Percentiles rank a stretch among this genome's conserved stretches.
phyloP scores from a whole-genome alignment of 2,113 vertebrate species.

The Misgurnus mizolepis region DNA sequence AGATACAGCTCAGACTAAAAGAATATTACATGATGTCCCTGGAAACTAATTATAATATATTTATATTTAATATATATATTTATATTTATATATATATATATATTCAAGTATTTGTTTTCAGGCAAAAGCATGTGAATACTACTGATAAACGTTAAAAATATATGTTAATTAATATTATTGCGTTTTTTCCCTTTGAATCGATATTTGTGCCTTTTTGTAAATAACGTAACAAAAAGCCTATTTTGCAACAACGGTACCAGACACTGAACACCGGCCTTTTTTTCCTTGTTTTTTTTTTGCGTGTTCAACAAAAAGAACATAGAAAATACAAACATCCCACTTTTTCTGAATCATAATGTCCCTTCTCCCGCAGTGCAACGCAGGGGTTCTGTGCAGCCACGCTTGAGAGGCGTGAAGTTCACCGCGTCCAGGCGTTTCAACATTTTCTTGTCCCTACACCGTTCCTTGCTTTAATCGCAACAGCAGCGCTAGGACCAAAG shows the following conservation, averaged over 20 bases:
- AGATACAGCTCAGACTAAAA: conserved; percentile 90
- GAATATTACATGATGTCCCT: conserved; percentile 84
- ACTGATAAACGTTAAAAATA: conserved; percentile 84
- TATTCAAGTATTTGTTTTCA: conserved; percentile 86
- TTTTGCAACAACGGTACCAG: conserved; percentile 77
- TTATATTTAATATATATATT: conserved; percentile 61
- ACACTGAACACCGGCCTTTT: conserved; percentile 67
- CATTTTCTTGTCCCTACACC: conserved; percentile 64
- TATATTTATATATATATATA: conserved; percentile 59
- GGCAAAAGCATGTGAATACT: conserved; percentile 86
- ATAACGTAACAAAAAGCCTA: conserved; percentile 73
- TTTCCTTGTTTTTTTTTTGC: conserved; percentile 63
- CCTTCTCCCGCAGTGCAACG: conserved; percentile 71
- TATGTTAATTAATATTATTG: conserved; percentile 87
- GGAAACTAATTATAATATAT: conserved; percentile 76
- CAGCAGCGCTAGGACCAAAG: conserved; percentile 59
- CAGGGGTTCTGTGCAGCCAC: conserved; percentile 66
- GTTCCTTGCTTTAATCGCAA: conserved; percentile 63
- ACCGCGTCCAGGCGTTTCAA: conserved; percentile 67
- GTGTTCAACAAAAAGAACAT: conserved; percentile 69
- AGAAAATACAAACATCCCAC: conserved; percentile 75
- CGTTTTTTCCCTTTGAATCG: conserved; percentile 83
- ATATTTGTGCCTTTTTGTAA: conserved; percentile 78
- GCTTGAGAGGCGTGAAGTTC: conserved; percentile 67
- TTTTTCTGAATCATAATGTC: conserved; percentile 73